Evolutionary conservation across 2,797 vertebrate species (phyloP).

Genomic region (Pseudotriccus pelzelni): DNA sequence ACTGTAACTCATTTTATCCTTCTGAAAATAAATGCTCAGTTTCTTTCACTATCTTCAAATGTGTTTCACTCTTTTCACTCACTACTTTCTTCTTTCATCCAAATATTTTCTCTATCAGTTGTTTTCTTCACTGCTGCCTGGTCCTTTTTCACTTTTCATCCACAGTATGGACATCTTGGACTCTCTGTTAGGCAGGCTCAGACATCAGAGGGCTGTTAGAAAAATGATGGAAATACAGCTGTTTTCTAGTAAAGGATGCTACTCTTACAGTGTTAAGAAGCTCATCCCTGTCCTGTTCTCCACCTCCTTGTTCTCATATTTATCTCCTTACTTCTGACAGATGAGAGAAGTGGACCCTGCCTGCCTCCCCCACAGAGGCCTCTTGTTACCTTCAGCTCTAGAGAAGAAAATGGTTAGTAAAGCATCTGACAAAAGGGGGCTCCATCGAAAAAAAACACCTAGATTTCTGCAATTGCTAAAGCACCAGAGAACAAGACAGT

Average conservation of each 20-base stretch:
- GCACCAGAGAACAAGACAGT: neutral
- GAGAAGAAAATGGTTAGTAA: neutral
- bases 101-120: neutral
- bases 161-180: neutral
- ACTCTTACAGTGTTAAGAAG: neutral
- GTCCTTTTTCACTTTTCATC: neutral
- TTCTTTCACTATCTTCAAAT: neutral
- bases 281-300: neutral
- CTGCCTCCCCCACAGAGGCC: neutral
- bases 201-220: neutral
- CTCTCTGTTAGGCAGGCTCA: neutral
- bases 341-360: neutral
- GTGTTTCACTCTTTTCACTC: neutral
- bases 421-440: neutral
- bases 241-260: neutral
- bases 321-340: neutral
- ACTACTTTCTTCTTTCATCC: neutral
- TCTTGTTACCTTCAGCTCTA: neutral
- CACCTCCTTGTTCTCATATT: neutral
- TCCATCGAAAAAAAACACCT: neutral
- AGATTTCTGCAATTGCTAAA: neutral
- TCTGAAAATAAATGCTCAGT: neutral
- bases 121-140: neutral
- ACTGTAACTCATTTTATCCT: neutral
- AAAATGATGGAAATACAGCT: neutral